Evolutionary conservation across 2,888 invertebrate species (phyloP), one percentile per base, ranked within the genome.

Genomic region (Tetrapedia diversipes): DNA sequence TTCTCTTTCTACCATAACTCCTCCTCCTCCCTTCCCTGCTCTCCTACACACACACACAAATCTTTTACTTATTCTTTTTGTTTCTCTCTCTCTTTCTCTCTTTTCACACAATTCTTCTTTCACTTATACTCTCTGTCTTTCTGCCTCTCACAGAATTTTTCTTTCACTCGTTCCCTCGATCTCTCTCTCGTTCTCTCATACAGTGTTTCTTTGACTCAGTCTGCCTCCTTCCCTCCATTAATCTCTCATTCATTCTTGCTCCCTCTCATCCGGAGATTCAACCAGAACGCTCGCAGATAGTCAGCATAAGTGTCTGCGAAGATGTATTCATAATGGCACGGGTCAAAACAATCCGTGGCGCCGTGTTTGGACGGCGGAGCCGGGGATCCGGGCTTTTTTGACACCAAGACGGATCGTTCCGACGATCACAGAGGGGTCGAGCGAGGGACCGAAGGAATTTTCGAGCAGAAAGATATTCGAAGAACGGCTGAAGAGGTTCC

Each of bases 311-410:
- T 74, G 72, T 68, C 75, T 53, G 60, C 64, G 63, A 67, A 37
- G 69, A 82, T 75, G 74, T 57, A 73, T 77, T 82, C 77, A 67
- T 80, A 82, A 82, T 75, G 82, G 73, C 72, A 68, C 75, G 67
- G 76, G 75, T 80, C 75, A 75, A 77, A 73, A 79, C 67, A 77
- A 82, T 80, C 75, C 75, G 59, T 8, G n/a, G 34, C 22, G 51
- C 59, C 37, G 64, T 34, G 66, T 51, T 56, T 53, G 41, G 16
- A 69, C n/a, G 22, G 1, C 4, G 43, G 53, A 37, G 41, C 51
- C 4, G 19, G 14, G 24, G 29, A 39, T 7, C 61, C 41, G 22
- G 24, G 27, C 16, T 51, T 37, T 32, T 27, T 22, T 16, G 22
- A 29, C 43, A 19, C 14, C 29, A 4, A 29, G 39, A 41, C 39